Base-by-base conservation (phyloP, 2,797 vertebrate species). In the Naso thynnoides region DNA sequence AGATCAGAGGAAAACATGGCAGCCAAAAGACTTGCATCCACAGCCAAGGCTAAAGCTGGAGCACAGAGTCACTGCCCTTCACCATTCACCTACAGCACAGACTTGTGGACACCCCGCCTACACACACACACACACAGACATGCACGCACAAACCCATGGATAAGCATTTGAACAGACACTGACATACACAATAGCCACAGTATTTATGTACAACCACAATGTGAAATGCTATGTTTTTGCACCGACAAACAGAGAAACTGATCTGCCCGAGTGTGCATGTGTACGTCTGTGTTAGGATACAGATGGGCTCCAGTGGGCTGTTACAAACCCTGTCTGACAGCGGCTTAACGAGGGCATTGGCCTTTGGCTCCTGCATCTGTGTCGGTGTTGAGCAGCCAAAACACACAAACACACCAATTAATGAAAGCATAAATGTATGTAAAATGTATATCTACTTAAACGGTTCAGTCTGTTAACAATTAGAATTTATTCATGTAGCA, bases 271-370 rank as follows among this genome's bases (percentile, higher is more conserved):
- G 29, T 67, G 64, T 64, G 76, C 33, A 15, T 50, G 42, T 65
- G 42, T 42, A 13, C 52, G 36, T 76, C 55, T 75, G 73, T 80
- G 75, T 84, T 56, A 64, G 55, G 81, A 88, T 87, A 83, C 85
- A 88, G 83, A 87, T 83, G 77, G 80, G 86, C 85, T 90, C 89
- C 91, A 83, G 78, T 91, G 88, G 87, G 71, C 79, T 86, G 88
- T 91, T 90, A 94, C 91, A 93, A 93, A 92, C 86, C 84, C 52
- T 76, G 79, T 83, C 84, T 91, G 93, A 93, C 91, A 92, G 87
- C 65, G 60, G 86, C 91, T 90, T 92, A 91, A 92, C 86, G 33
- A 88, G 91, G 91, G 71, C 87, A 78, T 76, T 86, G 91, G 87
- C 90, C 91, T 94, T 94, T 93, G 88, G 86, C 90, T 89, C 73